Percentiles rank a stretch among this genome's conserved stretches.
Evolutionary conservation across 2,113 vertebrate species (phyloP).

Genomic region (Anguilla rostrata): DNA sequence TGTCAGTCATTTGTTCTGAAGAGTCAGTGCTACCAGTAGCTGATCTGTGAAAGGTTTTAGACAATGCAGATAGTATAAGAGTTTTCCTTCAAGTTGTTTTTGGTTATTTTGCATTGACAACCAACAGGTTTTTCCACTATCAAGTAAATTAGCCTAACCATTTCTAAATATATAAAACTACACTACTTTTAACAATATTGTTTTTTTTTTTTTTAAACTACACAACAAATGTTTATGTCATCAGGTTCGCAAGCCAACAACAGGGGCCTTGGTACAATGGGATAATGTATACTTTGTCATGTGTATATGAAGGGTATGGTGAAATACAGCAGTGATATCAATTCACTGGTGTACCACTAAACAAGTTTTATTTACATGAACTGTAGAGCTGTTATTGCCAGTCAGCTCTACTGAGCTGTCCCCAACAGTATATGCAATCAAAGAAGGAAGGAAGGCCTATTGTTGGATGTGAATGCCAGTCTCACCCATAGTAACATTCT

Average conservation of each 20-base stretch:
- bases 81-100: neutral
- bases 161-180: neutral
- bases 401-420: neutral
- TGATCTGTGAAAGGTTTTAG: neutral
- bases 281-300: neutral
- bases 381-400: neutral
- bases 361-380: neutral
- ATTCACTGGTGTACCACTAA: neutral
- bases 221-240: too few species aligned
- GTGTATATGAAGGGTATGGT: neutral
- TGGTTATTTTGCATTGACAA: neutral
- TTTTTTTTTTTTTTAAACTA: too few species aligned
- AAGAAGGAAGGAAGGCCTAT: neutral
- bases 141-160: neutral
- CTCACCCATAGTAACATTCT: neutral
- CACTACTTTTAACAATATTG: too few species aligned
- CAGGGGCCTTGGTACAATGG: neutral
- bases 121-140: neutral
- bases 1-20: neutral
- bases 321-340: neutral
- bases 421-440: neutral
- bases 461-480: neutral
- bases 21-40: neutral
- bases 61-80: too few species aligned
- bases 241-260: too few species aligned